A percentile compares a stretch with the other conserved stretches of the same genome.
These are phyloP conservation scores for Anoncus sp. DNA, from an alignment of 2,888 invertebrate species.

Conservation along the genomic window DNA sequence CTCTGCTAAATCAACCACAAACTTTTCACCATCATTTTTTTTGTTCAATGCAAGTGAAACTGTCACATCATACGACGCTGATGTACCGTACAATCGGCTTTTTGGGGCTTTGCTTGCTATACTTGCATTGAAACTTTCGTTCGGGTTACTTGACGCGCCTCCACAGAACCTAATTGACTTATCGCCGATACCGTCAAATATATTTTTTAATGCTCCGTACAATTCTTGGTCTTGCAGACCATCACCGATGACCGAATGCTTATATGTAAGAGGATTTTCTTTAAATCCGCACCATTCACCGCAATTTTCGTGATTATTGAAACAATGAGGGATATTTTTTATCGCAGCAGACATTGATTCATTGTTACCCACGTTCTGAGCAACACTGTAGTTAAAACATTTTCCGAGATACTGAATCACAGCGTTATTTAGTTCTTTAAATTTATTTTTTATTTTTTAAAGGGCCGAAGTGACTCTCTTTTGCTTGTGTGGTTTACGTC, in stretches of 20 bases:
- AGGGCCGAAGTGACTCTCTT: too few relatives aligned
- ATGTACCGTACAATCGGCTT: slow-evolving; percentile 1
- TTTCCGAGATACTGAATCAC: slow-evolving; percentile 2
- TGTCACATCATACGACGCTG: too few relatives aligned
- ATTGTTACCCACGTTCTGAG: not conserved
- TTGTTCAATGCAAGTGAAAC: too few relatives aligned
- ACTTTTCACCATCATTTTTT: too few relatives aligned
- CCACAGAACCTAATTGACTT: slow-evolving; percentile 8
- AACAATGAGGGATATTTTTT: not conserved
- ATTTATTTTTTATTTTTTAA: too few relatives aligned
- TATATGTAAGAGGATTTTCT: slow-evolving; percentile 16
- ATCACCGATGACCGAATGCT: slow-evolving; percentile 30
- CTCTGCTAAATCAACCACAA: too few relatives aligned
- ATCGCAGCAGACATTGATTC: not conserved
- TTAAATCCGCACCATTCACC: not conserved
- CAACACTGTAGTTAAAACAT: slow-evolving; percentile 8
- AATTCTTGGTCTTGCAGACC: slow-evolving; percentile 25
- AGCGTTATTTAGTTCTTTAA: too few relatives aligned
- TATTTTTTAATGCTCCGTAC: slow-evolving; percentile 1
- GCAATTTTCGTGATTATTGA: slow-evolving; percentile 7
- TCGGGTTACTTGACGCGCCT: slow-evolving; percentile 21
- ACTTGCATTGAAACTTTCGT: slow-evolving; percentile 33
- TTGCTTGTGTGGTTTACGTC: too few relatives aligned
- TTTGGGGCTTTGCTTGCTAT: slow-evolving; percentile 28
- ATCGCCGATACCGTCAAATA: slow-evolving; percentile 1